Base-by-base conservation (phyloP, 1,140 invertebrate genomes). In the Solenopsis invicta region DNA sequence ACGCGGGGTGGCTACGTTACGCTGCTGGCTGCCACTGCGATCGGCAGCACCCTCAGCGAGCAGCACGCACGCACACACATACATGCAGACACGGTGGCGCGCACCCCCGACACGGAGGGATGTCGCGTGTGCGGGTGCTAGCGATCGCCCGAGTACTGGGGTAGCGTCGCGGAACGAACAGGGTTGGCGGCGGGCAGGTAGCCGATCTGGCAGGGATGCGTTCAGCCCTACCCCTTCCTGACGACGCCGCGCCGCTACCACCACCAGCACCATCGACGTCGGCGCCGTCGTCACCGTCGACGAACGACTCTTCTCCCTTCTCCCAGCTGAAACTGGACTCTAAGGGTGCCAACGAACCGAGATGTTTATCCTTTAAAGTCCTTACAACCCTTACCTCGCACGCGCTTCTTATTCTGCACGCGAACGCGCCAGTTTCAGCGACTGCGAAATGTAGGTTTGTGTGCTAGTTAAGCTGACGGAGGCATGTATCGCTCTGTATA, bases 81-180 rank as follows among this genome's bases (percentile, higher is more conserved):
- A 56, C 62, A 66, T 12, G 21, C 21, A 48, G 18, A 3, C 50
- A 50, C 69, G 64, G 61, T 56, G 61, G 74, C 88, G 81, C 86
- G 76, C 81, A 91, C 81, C 87, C 87, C 76, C 89, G 62, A 75
- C 82, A 78, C 84, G 67, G 37, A 77, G 45, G 87, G 80, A 72
- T 85, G 69, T 86, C 86, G 87, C 89, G 88, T 91, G 89, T 89
- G 89, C 81, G 90, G 85, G 72, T 91, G 61, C 9, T 91, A 91
- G 89, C 89, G 90, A 86, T 92, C 92, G 92, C 89, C 91, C 89
- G 92, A 93, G 90, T 92, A 93, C 93, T 93, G 92, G 92, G 88
- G 90, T 90, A 92, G 81, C 86, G 91, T 92, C 88, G 92, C 82
- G 87, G 86, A 82, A 89, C 89, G 89, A 90, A 92, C 89, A 88